A percentile compares a stretch with the other conserved stretches of the same genome.
Conservation (phyloP, 2,888 invertebrate genomes). For the Urechis unicinctus region DNA sequence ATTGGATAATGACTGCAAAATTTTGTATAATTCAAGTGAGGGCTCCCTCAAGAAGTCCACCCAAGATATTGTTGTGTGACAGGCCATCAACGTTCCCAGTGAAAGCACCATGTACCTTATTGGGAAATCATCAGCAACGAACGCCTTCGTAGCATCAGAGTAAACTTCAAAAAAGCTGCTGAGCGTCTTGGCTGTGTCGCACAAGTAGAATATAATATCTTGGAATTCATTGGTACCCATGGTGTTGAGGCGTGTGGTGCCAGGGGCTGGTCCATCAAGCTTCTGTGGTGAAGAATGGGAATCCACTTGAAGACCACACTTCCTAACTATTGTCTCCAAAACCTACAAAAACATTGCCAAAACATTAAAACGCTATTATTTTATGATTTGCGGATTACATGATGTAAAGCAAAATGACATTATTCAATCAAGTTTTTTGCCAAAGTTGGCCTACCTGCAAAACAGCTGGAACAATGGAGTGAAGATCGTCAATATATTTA, state of each 20-base stretch:
- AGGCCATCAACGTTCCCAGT: background rate
- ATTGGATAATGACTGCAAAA: no score
- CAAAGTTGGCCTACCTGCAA: slow-evolving; percentile 41
- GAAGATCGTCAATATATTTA: slow-evolving; percentile 60
- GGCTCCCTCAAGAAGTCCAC: no score
- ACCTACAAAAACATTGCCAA: no score
- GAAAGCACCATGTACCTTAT: slow-evolving; percentile 28
- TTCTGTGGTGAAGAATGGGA: slow-evolving; percentile 30
- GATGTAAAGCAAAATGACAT: no score
- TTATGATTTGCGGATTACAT: no score
- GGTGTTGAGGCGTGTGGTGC: slow-evolving; percentile 6
- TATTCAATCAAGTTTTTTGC: no score
- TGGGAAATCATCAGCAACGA: slow-evolving; percentile 56
- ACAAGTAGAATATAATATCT: slow-evolving; percentile 64
- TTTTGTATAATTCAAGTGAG: no score
- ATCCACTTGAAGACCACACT: slow-evolving; percentile 31
- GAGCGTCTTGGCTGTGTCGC: slow-evolving; percentile 67
- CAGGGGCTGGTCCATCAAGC: slow-evolving; percentile 15
- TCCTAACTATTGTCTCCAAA: slow-evolving; percentile 38
- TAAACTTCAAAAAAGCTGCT: slow-evolving; percentile 65
- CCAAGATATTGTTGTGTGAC: no score
- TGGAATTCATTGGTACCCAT: slow-evolving; percentile 51
- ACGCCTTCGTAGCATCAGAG: slow-evolving; percentile 56
- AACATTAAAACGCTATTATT: no score
- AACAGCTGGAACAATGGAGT: slow-evolving; percentile 38